Evolutionary conservation across 2,113 vertebrate genomes (phyloP).

Genomic region (Perca fluviatilis): DNA sequence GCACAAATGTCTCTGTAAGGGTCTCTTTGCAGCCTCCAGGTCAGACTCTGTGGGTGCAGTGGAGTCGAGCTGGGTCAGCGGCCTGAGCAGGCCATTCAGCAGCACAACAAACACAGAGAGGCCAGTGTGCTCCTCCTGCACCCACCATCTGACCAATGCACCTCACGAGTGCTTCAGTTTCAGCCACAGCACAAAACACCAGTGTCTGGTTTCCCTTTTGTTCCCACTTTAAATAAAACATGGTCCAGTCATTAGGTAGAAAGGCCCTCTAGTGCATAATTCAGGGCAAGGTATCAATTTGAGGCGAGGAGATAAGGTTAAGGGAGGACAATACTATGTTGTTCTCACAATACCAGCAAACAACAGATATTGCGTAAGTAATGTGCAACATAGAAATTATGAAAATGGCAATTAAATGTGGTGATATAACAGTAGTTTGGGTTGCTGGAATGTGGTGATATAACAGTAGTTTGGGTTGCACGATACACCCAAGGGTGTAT

Average conservation of each 20-base stretch:
- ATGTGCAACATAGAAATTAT: background rate
- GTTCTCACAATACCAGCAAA: conserved; percentile 11
- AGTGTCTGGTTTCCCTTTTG: conserved; percentile 83
- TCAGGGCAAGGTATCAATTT: conserved; percentile 66
- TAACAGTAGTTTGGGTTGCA: too few species aligned
- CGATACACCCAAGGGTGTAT: too few species aligned
- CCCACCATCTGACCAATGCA: conserved; percentile 63
- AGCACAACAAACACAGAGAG: conserved; percentile 58
- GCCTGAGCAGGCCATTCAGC: conserved; percentile 22
- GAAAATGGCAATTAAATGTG: conserved; percentile 23
- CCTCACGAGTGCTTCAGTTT: conserved; percentile 77
- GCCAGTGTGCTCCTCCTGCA: conserved; percentile 65
- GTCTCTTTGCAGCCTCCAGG: conserved; percentile 19
- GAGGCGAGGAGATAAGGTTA: conserved; percentile 30
- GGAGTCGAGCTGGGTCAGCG: conserved; percentile 13
- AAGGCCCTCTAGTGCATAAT: conserved; percentile 78
- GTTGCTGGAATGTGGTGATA: background rate
- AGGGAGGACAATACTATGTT: conserved; percentile 1
- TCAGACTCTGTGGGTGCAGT: conserved; percentile 36
- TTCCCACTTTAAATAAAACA: conserved; percentile 84
- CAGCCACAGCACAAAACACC: conserved; percentile 77
- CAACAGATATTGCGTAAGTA: conserved; percentile 12
- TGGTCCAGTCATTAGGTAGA: conserved; percentile 71
- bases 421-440: conserved; percentile 50
- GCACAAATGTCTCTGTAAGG: conserved; percentile 3